Conservation (phyloP, 2,113 vertebrate genomes). For the Hyaena hyaena region DNA sequence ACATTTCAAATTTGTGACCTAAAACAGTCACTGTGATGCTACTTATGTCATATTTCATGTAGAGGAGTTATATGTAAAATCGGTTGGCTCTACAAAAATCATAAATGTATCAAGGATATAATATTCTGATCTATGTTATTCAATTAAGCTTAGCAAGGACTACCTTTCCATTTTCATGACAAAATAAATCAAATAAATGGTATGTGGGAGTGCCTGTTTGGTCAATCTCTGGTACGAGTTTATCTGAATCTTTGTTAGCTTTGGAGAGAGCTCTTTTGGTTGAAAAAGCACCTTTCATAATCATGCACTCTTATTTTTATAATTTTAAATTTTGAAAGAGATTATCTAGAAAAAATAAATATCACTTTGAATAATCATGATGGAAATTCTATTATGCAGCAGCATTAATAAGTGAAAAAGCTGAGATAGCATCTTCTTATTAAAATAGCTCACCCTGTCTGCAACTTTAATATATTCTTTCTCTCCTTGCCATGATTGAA, state of each 20-base stretch:
- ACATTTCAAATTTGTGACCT: constrained; percentile 48
- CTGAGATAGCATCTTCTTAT: constrained; percentile 17
- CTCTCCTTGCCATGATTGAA: not conserved
- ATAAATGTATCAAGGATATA: constrained; percentile 67
- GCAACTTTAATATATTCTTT: constrained; percentile 14
- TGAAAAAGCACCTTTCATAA: constrained; percentile 21
- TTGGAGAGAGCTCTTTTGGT: not conserved
- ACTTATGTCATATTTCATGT: constrained; percentile 45
- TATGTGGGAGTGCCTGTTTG: not conserved
- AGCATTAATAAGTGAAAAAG: constrained; percentile 60
- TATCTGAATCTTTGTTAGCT: constrained; percentile 49
- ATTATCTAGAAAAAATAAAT: constrained; percentile 27
- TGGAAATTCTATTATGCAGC: constrained; percentile 59
- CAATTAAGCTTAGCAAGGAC: constrained; percentile 56
- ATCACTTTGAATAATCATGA: constrained; percentile 57
- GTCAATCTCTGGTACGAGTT: not conserved
- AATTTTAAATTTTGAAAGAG: constrained; percentile 51
- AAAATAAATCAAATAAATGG: constrained; percentile 72
- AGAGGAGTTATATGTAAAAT: constrained; percentile 39
- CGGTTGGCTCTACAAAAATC: constrained; percentile 49
- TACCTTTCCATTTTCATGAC: constrained; percentile 52
- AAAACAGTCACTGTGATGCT: not conserved
- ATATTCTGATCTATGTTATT: constrained; percentile 61
- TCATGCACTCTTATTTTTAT: constrained; percentile 25
- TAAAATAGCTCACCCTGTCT: constrained; percentile 41